Percentiles rank a stretch among this genome's conserved stretches.
Evolutionary conservation across 1,140 invertebrate species (phyloP).

Genomic region (Reticulitermes speratus): DNA sequence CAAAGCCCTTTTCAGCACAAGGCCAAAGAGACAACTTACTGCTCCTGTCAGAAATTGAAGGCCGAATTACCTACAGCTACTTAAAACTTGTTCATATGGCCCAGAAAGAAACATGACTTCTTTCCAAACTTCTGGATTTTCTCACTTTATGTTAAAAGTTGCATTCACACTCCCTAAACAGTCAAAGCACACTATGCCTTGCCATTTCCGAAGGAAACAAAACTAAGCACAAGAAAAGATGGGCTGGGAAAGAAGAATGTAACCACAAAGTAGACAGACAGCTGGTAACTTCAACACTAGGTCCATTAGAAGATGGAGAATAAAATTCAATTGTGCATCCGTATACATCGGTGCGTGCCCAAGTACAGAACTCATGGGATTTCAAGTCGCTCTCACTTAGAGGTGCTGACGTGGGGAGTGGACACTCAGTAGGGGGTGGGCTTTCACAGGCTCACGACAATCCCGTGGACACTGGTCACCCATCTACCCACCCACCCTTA

Average conservation of each 20-base stretch:
- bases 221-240: neutral
- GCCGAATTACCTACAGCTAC: too few species aligned
- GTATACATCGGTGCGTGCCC: neutral
- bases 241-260: too few species aligned
- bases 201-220: neutral
- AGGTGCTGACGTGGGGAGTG: neutral
- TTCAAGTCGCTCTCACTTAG: neutral
- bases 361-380: neutral
- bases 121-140: too few species aligned
- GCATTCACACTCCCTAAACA: neutral
- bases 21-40: too few species aligned
- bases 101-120: too few species aligned
- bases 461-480: constrained; percentile 3
- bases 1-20: too few species aligned
- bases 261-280: neutral
- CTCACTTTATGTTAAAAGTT: too few species aligned
- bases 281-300: neutral
- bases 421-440: neutral
- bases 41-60: too few species aligned
- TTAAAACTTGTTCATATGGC: too few species aligned
- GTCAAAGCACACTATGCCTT: neutral
- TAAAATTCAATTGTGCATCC: neutral
- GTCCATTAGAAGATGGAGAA: neutral
- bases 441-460: too few species aligned
- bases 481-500: neutral